Evolutionary conservation across 2,888 invertebrate genomes (phyloP).

Genomic region (Anodontia alba): DNA sequence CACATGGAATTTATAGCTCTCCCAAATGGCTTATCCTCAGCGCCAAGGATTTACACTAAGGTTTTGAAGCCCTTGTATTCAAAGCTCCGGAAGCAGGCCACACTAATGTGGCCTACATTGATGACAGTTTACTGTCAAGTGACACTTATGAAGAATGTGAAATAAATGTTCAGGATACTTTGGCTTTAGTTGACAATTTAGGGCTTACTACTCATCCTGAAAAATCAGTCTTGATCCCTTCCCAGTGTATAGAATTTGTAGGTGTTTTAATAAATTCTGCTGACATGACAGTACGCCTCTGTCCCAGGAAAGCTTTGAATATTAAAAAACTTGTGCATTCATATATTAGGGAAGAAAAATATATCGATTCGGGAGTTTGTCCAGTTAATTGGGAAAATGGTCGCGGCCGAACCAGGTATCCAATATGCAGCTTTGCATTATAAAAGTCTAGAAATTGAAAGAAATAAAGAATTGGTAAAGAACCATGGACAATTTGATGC

Average conservation of each 20-base stretch:
- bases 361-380: not conserved
- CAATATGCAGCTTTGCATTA: conserved; percentile 6
- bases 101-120: conserved; percentile 12
- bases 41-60: conserved; percentile 60
- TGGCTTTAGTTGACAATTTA: not conserved
- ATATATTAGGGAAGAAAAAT: not conserved
- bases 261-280: not conserved
- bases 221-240: not conserved
- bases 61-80: conserved; percentile 52
- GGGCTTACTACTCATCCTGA: not conserved
- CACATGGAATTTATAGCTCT: conserved; percentile 45
- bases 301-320: not conserved
- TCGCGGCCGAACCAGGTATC: conserved; percentile 11
- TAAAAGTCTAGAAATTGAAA: conserved; percentile 34
- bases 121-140: conserved; percentile 13
- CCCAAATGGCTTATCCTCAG: conserved; percentile 48
- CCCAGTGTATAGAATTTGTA: not conserved
- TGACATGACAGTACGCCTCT: not conserved
- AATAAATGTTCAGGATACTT: conserved; percentile 18
- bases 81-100: conserved; percentile 31
- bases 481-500: conserved; percentile 26
- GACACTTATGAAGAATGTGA: conserved; percentile 12
- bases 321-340: not conserved
- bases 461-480: conserved; percentile 23
- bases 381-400: not conserved